Evolutionary conservation across 2,888 invertebrate genomes (phyloP), one percentile per base, ranked within the genome.

Genomic region (Drosophila prostipennis): DNA sequence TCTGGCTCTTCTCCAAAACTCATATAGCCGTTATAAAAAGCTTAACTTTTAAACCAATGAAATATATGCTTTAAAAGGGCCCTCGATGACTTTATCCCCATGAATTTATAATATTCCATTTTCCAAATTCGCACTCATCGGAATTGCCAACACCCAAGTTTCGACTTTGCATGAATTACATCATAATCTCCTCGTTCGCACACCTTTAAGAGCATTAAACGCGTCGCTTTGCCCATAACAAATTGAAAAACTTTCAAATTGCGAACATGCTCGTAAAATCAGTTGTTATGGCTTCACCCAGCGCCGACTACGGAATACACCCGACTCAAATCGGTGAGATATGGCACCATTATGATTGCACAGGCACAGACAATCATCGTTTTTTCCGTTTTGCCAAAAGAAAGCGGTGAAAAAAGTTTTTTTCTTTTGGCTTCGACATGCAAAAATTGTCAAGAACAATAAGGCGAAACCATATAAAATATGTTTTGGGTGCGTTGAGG

Each of bases 301-400:
- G 37, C n/a, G 14, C 40, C 59, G 11, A 48, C 58, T 54, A 54
- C 34, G 40, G 58, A 54, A 58, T 37, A 29, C 2, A 48, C 63
- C 57, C 65, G 48, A 69, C 60, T 45, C 63, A 60, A 78, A 69
- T 72, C 52, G 36, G 11, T 60, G 57, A 76, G 58, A 69, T 76
- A 84, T 79, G 85, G 69, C 26, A 36, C 52, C 65, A 80, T 79
- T 78, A 83, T 82, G 79, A 76, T 80, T 79, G 77, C 68, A 57
- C 60, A 56, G 61, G 51, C 75, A 57, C 54, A 55, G 23, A 19
- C 58, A 34, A 16, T 34, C 13, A n/a, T n/a, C 26, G 19, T 39
- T 14, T 0, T 26, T 26, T 48, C 40, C 39, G 40, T 13, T 34
- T 57, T 32, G 64, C 11, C 19, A 67, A 51, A 56, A 68, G 68